Conservation (phyloP, 2,113 vertebrate species). For the Paradoxurus hermaphroditus region DNA sequence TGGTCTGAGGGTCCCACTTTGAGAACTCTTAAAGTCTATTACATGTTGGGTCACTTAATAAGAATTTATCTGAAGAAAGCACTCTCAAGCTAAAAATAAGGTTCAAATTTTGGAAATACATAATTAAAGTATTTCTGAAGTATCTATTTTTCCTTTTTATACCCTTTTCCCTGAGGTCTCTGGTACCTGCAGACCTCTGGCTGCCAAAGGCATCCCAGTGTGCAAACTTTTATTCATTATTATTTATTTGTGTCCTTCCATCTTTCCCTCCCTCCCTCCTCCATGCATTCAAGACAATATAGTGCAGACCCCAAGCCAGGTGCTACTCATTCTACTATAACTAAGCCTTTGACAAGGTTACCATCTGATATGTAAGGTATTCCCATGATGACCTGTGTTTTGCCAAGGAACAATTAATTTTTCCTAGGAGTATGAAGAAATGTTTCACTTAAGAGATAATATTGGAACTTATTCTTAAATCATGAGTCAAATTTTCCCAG, state of each 20-base stretch:
- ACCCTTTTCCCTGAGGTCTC: neutral
- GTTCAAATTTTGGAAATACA: neutral
- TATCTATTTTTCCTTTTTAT: neutral
- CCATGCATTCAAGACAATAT: neutral
- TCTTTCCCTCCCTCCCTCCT: neutral
- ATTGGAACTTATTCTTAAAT: constrained; percentile 12
- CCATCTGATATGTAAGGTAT: neutral
- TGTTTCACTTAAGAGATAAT: neutral
- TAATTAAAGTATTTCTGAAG: neutral
- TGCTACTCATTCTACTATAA: neutral
- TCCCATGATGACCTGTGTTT: neutral
- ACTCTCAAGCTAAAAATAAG: neutral
- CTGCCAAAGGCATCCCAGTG: accelerated
- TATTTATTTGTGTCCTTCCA: neutral
- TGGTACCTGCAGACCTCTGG: neutral
- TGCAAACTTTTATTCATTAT: neutral
- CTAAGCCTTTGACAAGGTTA: neutral
- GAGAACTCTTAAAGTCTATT: neutral
- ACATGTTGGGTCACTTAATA: neutral
- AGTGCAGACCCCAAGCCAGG: neutral
- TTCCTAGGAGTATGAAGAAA: neutral
- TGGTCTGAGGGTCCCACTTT: neutral
- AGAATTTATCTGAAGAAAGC: neutral
- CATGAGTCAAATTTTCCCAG: neutral
- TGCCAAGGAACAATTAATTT: neutral